Conservation (phyloP, 1,140 invertebrate genomes). For the Lithobius niger region DNA sequence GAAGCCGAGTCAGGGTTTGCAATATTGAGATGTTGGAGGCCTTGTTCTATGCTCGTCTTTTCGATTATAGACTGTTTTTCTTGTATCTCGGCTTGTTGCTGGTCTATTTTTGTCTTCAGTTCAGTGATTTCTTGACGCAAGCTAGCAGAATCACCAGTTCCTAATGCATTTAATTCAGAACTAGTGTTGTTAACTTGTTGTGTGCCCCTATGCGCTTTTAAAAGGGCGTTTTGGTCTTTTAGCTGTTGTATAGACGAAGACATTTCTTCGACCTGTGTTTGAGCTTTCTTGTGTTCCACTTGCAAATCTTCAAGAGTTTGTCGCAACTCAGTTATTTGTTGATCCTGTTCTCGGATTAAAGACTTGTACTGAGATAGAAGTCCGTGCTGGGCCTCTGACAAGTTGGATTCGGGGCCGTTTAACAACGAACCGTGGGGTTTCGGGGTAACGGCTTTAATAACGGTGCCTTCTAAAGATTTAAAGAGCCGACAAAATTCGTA, state of each 20-base stretch:
- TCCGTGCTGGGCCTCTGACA: slow-evolving; percentile 39
- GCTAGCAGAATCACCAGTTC: background rate
- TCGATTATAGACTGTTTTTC: no score
- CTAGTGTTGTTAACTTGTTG: slow-evolving; percentile 11
- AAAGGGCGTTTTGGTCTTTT: slow-evolving; percentile 71
- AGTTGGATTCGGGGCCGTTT: slow-evolving; percentile 25
- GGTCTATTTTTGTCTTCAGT: background rate
- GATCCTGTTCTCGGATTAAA: slow-evolving; percentile 66
- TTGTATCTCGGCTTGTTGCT: background rate
- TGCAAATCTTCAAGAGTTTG: slow-evolving; percentile 28
- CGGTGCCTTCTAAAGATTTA: slow-evolving; percentile 38
- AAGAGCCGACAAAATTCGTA: slow-evolving; percentile 88
- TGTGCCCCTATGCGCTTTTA: slow-evolving; percentile 53
- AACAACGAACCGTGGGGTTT: slow-evolving; percentile 39
- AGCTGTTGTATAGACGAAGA: slow-evolving; percentile 55
- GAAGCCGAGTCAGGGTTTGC: no score
- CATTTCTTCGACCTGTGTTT: slow-evolving; percentile 55
- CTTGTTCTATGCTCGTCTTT: no score
- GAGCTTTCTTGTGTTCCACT: slow-evolving; percentile 20
- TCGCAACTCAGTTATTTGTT: slow-evolving; percentile 48
- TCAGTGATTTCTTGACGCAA: background rate
- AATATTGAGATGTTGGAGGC: background rate
- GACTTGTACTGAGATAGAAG: slow-evolving; percentile 70
- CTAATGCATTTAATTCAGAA: background rate
- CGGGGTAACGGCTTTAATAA: slow-evolving; percentile 41